Evolutionary conservation across 2,113 vertebrate genomes (phyloP).

Genomic region (Eurystomus gularis): DNA sequence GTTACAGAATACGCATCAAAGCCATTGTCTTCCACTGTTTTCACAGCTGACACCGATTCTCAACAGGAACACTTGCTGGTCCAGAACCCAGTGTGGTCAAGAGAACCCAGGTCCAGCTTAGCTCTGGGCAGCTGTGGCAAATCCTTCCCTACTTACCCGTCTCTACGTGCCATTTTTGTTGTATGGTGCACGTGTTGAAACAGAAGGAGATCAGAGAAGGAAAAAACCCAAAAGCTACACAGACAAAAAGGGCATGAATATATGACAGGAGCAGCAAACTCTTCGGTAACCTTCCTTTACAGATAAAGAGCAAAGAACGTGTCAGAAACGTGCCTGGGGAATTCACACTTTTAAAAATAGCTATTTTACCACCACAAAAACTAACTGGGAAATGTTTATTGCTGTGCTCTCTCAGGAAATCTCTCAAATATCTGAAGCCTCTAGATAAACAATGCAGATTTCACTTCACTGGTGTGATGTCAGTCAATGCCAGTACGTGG

Average conservation of each 20-base stretch:
- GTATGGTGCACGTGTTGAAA: not conserved
- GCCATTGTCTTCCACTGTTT: rapidly evolving
- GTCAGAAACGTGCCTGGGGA: not conserved
- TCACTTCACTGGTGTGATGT: not conserved
- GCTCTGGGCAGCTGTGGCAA: not conserved
- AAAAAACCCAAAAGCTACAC: not conserved
- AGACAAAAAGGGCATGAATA: not conserved
- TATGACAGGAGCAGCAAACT: not conserved
- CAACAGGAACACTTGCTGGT: rapidly evolving
- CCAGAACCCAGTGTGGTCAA: not conserved
- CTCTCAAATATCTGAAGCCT: not conserved
- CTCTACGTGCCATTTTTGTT: not conserved
- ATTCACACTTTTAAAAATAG: rapidly evolving
- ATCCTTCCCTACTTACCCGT: not conserved
- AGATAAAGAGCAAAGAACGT: not conserved
- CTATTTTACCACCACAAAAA: not conserved
- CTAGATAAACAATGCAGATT: not conserved
- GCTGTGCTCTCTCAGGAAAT: not conserved
- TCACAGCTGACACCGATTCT: not conserved
- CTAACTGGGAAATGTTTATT: not conserved
- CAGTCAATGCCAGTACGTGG: not conserved
- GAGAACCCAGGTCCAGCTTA: not conserved
- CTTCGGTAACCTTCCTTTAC: not conserved
- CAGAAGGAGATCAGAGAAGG: not conserved
- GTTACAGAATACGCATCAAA: rapidly evolving